Conservation (phyloP, 2,797 vertebrate genomes). For the Micropoecilia bifurca region DNA sequence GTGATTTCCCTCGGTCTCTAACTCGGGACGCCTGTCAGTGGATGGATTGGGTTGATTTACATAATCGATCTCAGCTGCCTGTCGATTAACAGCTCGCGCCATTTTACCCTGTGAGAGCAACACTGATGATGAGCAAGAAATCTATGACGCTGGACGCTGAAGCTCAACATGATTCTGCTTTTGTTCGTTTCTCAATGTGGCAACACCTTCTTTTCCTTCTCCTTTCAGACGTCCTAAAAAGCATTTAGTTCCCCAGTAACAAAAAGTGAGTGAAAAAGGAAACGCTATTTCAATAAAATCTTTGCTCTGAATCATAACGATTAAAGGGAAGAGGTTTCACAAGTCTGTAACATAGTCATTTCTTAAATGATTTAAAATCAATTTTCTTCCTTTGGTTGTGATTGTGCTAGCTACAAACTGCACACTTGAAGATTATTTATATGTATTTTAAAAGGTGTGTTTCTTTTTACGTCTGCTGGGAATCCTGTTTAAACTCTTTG, state of each 20-base stretch:
- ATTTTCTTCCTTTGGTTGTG: not conserved
- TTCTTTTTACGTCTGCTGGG: not conserved
- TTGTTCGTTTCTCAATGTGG: not conserved
- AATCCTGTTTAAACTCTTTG: not conserved
- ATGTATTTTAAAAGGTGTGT: not conserved
- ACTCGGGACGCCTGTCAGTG: not conserved
- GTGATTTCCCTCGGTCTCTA: not conserved
- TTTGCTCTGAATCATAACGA: not conserved
- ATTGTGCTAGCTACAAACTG: not conserved
- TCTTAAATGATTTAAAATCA: not conserved
- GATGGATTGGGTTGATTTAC: slow-evolving; percentile 1
- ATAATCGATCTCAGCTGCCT: slow-evolving; percentile 9
- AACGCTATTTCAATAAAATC: not conserved
- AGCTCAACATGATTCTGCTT: not conserved
- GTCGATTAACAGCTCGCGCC: not conserved
- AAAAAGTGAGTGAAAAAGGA: not conserved
- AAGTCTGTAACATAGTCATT: not conserved
- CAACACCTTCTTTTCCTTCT: slow-evolving; percentile 1
- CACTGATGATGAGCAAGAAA: not conserved
- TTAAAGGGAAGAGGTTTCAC: not conserved
- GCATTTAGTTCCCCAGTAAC: not conserved
- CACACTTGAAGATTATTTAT: not conserved
- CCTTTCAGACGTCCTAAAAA: not conserved
- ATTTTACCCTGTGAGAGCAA: not conserved
- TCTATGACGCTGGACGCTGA: not conserved